These are phyloP conservation scores for Brachylomia viminalis DNA, from an alignment of 2,888 invertebrate species.

Conservation along the genomic window DNA sequence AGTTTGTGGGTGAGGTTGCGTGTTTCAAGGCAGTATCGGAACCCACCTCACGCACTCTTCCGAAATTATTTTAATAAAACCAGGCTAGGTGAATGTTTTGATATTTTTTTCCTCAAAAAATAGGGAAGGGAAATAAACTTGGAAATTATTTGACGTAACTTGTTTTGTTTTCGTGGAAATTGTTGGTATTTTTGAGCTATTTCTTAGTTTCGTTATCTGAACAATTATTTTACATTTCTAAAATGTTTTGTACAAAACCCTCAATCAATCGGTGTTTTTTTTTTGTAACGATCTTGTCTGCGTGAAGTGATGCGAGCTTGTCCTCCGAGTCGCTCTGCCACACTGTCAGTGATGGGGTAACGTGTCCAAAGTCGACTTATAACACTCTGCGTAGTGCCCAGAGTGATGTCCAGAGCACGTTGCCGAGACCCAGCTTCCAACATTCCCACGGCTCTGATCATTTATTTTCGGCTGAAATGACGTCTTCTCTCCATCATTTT, in stretches of 20 bases:
- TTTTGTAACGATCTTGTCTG: too few relatives aligned
- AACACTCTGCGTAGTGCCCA: too few relatives aligned
- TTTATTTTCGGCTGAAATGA: too few relatives aligned
- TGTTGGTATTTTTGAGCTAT: slow-evolving; percentile 21
- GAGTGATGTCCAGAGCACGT: too few relatives aligned
- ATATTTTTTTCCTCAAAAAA: slow-evolving; percentile 75
- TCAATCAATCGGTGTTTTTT: too few relatives aligned
- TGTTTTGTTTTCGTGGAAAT: slow-evolving; percentile 45
- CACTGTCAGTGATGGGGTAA: too few relatives aligned
- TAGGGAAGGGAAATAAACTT: slow-evolving; percentile 68
- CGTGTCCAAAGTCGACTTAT: too few relatives aligned
- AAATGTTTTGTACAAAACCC: not conserved
- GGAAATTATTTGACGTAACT: slow-evolving; percentile 56
- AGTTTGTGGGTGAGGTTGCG: slow-evolving; percentile 79
- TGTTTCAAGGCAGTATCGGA: slow-evolving; percentile 82
- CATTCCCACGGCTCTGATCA: too few relatives aligned
- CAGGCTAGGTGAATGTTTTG: slow-evolving; percentile 86
- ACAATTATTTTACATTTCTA: not conserved
- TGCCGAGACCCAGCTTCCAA: too few relatives aligned
- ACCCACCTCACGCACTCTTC: slow-evolving; percentile 86
- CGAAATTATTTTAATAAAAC: slow-evolving; percentile 89
- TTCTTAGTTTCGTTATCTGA: slow-evolving; percentile 21
- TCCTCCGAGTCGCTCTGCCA: too few relatives aligned
- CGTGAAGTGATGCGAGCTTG: too few relatives aligned
- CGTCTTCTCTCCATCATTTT: too few relatives aligned